These are phyloP conservation scores for Xenopus tropicalis DNA, from an alignment of 2,113 vertebrate genomes.

Conservation along the genomic window UCB_Xtro_10.0 CM004443.2:28162001-28162500, in stretches of 20 bases:
- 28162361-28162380: conserved; percentile 45
- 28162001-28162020: too few relatives aligned
- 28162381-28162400: conserved; percentile 39
- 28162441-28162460: conserved; percentile 52
- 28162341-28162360: conserved; percentile 43
- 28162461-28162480: neutral
- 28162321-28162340: conserved; percentile 38
- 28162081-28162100: too few relatives aligned
- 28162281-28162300: conserved; percentile 18
- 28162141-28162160: too few relatives aligned
- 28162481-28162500: neutral
- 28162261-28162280: neutral
- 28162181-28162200: too few relatives aligned
- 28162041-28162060: too few relatives aligned
- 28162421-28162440: conserved; percentile 52
- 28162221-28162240: conserved; percentile 42
- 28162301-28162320: conserved; percentile 38
- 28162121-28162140: too few relatives aligned
- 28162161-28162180: too few relatives aligned
- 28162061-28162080: too few relatives aligned
- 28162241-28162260: neutral
- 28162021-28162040: too few relatives aligned
- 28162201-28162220: neutral
- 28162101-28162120: too few relatives aligned
- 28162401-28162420: conserved; percentile 41